Conservation (phyloP, 2,113 vertebrate genomes). For the Xiphorhynchus elegans region DNA sequence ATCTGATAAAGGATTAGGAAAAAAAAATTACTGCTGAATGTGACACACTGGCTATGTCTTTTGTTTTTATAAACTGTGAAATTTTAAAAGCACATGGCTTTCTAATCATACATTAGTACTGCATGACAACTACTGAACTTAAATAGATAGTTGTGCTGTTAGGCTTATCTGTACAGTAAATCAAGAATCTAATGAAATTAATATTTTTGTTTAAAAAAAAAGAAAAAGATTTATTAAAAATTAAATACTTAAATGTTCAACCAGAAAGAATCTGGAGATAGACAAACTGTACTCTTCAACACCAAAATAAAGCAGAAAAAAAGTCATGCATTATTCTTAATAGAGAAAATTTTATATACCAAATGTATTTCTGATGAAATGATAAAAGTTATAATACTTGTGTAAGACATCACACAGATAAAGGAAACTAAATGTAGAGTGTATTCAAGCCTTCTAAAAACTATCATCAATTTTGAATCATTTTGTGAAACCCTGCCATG, state of each 20-base stretch:
- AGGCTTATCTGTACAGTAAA: neutral
- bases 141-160: neutral
- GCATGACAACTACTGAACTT: neutral
- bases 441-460: slow-evolving; percentile 9
- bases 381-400: neutral
- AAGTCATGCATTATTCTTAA: neutral
- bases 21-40: neutral
- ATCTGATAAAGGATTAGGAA: neutral
- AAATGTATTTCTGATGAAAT: neutral
- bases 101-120: neutral
- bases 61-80: neutral
- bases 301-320: neutral
- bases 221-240: neutral
- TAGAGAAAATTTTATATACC: neutral
- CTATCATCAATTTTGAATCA: slow-evolving; percentile 12
- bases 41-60: neutral
- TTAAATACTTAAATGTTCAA: neutral
- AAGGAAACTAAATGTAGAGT: slow-evolving; percentile 2
- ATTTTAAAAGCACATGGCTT: neutral
- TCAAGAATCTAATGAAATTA: neutral
- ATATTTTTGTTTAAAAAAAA: neutral
- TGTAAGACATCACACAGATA: slow-evolving; percentile 2
- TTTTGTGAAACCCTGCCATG: slow-evolving; percentile 15
- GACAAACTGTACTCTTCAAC: neutral
- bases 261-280: neutral